Percentiles rank a stretch among this genome's conserved stretches.
Evolutionary conservation across 2,113 vertebrate genomes (phyloP).

Genomic region (Odocoileus virginianus): DNA sequence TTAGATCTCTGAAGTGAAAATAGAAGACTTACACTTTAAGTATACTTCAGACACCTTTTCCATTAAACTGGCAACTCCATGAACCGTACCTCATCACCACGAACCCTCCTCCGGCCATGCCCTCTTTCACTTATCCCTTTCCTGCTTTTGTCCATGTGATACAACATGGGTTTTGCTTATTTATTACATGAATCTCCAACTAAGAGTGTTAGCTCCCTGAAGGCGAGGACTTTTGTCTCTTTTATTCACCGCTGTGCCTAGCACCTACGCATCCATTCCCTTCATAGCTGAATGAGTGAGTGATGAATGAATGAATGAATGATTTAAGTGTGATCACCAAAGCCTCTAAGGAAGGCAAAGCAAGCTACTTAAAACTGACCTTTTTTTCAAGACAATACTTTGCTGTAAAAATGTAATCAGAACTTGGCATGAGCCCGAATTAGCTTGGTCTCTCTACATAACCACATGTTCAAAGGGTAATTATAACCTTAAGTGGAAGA

Average conservation of each 20-base stretch:
- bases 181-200: accelerated
- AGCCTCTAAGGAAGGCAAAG: background rate
- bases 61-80: accelerated
- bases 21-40: background rate
- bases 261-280: background rate
- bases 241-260: background rate
- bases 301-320: background rate
- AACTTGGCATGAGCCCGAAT: background rate
- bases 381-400: background rate
- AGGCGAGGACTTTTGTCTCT: background rate
- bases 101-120: accelerated
- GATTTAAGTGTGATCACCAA: background rate
- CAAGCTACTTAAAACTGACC: background rate
- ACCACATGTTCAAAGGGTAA: background rate
- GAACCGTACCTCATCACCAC: accelerated
- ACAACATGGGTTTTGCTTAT: accelerated
- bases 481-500: background rate
- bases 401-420: background rate
- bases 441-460: background rate
- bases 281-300: background rate
- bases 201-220: background rate
- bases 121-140: too few relatives aligned
- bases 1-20: background rate
- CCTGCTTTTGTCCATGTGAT: background rate
- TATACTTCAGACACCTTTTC: too few relatives aligned